Conservation (phyloP, 2,797 vertebrate species). For the Girardinus metallicus region DNA sequence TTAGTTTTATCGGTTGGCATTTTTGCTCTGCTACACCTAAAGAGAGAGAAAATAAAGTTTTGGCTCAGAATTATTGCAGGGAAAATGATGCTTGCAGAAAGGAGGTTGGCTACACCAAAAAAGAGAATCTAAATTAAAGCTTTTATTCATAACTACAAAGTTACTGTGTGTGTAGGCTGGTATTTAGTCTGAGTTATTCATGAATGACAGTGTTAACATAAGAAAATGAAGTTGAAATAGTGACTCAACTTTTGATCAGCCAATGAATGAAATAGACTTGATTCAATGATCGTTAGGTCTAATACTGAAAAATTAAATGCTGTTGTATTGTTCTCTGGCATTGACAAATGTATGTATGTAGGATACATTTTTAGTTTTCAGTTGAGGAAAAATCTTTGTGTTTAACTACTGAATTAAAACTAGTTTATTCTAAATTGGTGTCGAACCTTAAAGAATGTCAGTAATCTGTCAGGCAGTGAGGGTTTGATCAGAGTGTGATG, state of each 20-base stretch:
- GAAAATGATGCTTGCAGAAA: neutral
- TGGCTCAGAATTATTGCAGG: neutral
- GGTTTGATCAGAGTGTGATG: neutral
- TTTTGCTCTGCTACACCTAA: slow-evolving; percentile 1
- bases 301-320: neutral
- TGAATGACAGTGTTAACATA: neutral
- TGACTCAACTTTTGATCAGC: neutral
- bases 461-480: neutral
- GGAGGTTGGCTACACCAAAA: neutral
- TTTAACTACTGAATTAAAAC: neutral
- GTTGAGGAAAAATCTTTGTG: neutral
- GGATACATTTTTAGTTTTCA: neutral
- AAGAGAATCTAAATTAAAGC: neutral
- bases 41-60: slow-evolving; percentile 11
- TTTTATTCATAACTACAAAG: neutral
- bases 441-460: neutral
- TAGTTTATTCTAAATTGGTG: neutral
- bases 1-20: neutral
- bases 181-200: neutral
- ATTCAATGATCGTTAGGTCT: neutral
- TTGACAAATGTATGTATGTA: neutral
- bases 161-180: neutral
- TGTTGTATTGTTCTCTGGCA: neutral
- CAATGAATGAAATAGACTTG: neutral
- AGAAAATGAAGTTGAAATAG: neutral